Conservation (phyloP, 2,797 vertebrate genomes). For the Silurus lanzhouensis region DNA sequence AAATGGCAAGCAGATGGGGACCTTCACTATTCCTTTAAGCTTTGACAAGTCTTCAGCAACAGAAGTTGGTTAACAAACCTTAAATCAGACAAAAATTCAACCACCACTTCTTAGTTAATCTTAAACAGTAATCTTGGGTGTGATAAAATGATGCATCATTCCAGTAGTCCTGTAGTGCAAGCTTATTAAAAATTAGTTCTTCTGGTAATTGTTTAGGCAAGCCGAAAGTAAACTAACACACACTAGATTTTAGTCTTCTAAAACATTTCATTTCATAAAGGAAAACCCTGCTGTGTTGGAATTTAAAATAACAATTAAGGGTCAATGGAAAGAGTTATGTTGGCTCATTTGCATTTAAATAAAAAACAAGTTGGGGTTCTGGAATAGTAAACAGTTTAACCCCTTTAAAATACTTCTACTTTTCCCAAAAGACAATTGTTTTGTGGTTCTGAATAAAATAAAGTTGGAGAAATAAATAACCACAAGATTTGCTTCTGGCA, state of each 20-base stretch:
- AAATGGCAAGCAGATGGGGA: neutral
- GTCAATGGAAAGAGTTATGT: neutral
- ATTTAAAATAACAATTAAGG: neutral
- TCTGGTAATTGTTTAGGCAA: neutral
- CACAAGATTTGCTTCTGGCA: neutral
- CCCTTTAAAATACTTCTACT: neutral
- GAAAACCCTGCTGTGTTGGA: neutral
- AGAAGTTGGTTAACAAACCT: neutral
- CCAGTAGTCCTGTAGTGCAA: neutral
- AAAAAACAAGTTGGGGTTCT: neutral
- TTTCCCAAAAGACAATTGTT: neutral
- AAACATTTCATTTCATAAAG: neutral
- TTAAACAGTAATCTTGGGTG: no score
- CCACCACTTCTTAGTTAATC: neutral
- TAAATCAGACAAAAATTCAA: neutral
- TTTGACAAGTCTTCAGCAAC: neutral
- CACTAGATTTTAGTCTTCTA: neutral
- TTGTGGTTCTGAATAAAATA: neutral
- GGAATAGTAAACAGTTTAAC: neutral
- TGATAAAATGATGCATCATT: neutral
- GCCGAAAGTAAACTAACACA: neutral
- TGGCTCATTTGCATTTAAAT: neutral
- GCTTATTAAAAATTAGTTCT: neutral
- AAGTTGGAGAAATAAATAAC: neutral
- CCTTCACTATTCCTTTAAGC: neutral